Base-by-base conservation (phyloP, 2,888 invertebrate genomes). In the Pseudeuparius sepicola region DNA sequence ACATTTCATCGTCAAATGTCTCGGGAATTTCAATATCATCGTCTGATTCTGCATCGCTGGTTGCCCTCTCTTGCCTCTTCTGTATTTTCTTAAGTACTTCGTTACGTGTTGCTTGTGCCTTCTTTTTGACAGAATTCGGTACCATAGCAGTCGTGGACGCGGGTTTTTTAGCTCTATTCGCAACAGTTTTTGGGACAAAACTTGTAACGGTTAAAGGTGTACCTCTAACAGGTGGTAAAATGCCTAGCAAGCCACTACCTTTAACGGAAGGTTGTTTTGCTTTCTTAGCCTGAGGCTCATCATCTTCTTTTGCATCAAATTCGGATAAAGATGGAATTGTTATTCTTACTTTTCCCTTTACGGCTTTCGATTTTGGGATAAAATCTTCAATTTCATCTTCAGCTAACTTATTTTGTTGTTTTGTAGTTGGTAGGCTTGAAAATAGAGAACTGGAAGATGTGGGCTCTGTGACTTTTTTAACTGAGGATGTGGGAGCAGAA, bases 1-100 rank as follows among this genome's bases (percentile, higher is more conserved):
- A 60, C 39, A 62, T 57, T 33, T 64, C 59, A 14, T 66, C 59
- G 46, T 61, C 60, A 37, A 64, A 62, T 0, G 52, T 55, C 35
- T 60, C 58, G 15, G 59, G 56, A 43, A 70, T 63, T 25, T 53
- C 51, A 6, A 52, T 37, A 29, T 54, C 54, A 36, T 54, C 54
- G 26, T 53, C 54, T 43, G 49, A 51, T 35, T 54, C 56, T 9
- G 37, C 43, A 37, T 52, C 53, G 44, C 50, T 52, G 11, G 16
- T 4, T 3, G 25, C 11, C 15, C 31, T 34, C 28, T 30, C 35
- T 24, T 39, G 17, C 20, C 39, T 34, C 10, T 34, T 14, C 16
- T 36, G 24, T 14, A 34, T 11, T 18, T 43, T 43, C 34, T 41
- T 40, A 4, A 37, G 20, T 11, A 41, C n/a, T 4, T 16, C 36